These are phyloP conservation scores for Cynoglossus semilaevis DNA, from an alignment of 2,113 vertebrate species.

Conservation along the genomic window DNA sequence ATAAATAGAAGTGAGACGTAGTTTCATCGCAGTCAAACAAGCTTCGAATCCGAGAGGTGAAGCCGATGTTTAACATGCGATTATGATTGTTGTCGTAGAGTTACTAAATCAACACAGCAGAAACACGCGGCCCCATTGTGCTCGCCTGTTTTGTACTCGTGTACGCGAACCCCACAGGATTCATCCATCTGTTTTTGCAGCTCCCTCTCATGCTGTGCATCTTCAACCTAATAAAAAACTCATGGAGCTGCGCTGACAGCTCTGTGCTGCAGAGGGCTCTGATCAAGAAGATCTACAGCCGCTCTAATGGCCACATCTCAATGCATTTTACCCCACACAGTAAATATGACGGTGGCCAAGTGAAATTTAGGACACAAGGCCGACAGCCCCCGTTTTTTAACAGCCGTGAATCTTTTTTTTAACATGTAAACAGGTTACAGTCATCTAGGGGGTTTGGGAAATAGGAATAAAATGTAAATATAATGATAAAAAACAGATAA, in stretches of 20 bases:
- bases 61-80: no score
- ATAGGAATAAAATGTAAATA: no score
- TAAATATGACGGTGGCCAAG: constrained; percentile 67
- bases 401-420: constrained; percentile 24
- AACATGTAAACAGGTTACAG: constrained; percentile 42
- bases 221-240: constrained; percentile 62
- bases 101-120: constrained; percentile 15
- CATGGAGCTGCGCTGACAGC: constrained; percentile 55
- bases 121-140: constrained; percentile 24
- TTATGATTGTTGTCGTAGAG: neutral
- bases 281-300: constrained; percentile 68
- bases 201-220: constrained; percentile 54
- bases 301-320: constrained; percentile 71
- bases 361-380: constrained; percentile 64
- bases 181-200: constrained; percentile 37
- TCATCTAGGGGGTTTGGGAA: no score
- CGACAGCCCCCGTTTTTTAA: constrained; percentile 44
- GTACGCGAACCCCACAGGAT: constrained; percentile 41
- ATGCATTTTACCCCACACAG: constrained; percentile 73
- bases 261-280: constrained; percentile 57
- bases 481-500: no score
- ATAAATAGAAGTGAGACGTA: no score
- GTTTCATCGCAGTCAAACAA: no score
- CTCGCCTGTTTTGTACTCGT: constrained; percentile 12
- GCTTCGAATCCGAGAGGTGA: no score